Evolutionary conservation across 2,888 invertebrate genomes (phyloP), one percentile per base, ranked within the genome.

Genomic region (Apocheima hispidaria): DNA sequence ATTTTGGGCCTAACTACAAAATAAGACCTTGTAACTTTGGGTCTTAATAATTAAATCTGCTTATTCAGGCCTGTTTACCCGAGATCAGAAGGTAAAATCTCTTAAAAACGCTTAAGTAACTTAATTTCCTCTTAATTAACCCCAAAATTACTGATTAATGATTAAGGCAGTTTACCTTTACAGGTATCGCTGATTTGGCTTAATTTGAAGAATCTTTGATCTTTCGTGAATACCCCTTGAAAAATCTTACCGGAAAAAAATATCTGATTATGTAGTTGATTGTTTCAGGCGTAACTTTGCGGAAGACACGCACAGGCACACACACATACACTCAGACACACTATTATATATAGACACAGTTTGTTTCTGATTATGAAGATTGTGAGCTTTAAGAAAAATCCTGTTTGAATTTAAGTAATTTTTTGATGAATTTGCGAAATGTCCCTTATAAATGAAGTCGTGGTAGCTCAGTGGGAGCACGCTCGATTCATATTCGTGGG

Each of bases 191-290:
- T 56, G 50, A 61, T 33, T 56, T 52, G 2, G 46, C 60, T 46
- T 61, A 46, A 56, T 56, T 61, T 52, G 33, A 48, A 56, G n/a
- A 33, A 41, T 56, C 61, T 61, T 61, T 52, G 56, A 56, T 56
- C 61, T 28, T 33, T 18, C 9, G 14, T 55, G 49, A 36, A 55
- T 36, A 51, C 40, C 46, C 41, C 46, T 52, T 52, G 12, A 61
- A 51, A 30, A 14, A 30, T 50, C 38, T 60, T 2, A 2, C 10
- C 7, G 4, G 1, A 41, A 49, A 38, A 46, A 52, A 3, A 30
- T 43, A n/a, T n/a, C n/a, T 6, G 26, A 21, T 23, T 6, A 48
- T n/a, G 54, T 43, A n/a, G 28, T 18, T 53, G 48, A 43, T 48
- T 10, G n/a, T n/a, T n/a, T n/a, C n/a, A n/a, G n/a, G n/a, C n/a